These are phyloP conservation scores for Ptychodera flava DNA, from an alignment of 35 echinoderm and acorn worm genomes.

Conservation along the genomic window DNA sequence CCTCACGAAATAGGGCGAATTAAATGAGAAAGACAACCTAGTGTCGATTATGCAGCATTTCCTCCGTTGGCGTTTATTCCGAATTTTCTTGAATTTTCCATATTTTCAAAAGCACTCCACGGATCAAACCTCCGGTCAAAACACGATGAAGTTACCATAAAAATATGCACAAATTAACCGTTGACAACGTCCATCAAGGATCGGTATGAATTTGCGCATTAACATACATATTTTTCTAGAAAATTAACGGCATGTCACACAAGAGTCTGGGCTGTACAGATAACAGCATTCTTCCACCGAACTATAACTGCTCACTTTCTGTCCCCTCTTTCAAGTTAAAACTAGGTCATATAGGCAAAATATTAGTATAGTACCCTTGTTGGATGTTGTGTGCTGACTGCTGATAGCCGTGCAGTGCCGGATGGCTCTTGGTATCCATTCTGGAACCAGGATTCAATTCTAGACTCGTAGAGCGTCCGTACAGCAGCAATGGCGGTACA, in stretches of 20 bases:
- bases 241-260: not conserved
- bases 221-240: not conserved
- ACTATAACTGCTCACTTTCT: slow-evolving; percentile 12
- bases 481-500: slow-evolving; percentile 99
- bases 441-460: slow-evolving; percentile 58
- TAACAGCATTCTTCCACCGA: not conserved
- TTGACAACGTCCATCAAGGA: not conserved
- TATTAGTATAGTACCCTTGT: slow-evolving; percentile 87
- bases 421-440: slow-evolving; percentile 98
- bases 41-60: not conserved
- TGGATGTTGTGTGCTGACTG: slow-evolving; percentile 75
- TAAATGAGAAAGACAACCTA: not conserved
- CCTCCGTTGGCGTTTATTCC: not conserved
- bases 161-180: not conserved
- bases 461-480: slow-evolving; percentile 96
- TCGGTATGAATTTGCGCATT: not conserved
- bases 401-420: slow-evolving; percentile 89
- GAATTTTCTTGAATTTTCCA: not conserved
- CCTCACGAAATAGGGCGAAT: not conserved
- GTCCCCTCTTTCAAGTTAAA: slow-evolving; percentile 41
- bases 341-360: slow-evolving; percentile 56
- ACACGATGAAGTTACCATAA: not conserved
- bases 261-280: not conserved
- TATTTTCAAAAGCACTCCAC: not conserved
- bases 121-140: not conserved